Base-by-base conservation (phyloP, 2,888 invertebrate genomes). In the Mesorhabditis belari region DNA sequence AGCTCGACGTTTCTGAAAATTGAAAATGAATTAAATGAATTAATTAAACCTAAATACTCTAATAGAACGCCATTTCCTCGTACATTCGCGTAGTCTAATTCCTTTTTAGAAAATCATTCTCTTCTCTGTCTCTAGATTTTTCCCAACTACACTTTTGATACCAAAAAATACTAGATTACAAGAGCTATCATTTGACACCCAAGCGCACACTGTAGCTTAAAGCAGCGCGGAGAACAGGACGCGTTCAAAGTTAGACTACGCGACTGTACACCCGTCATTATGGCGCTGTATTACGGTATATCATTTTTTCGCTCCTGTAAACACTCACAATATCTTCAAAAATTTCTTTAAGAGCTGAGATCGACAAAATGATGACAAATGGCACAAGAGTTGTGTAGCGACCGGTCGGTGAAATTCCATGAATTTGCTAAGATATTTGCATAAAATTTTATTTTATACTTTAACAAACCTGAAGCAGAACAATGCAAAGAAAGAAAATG, bases 371-470 rank as follows among this genome's bases (percentile, higher is more conserved):
- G 83, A 95, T 92, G 76, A 95, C 87, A 75, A 99, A 88, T 68
- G 98, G 98, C 74, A 95, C 92, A 80, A 95, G 87, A 60, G 98
- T 99, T 66, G 98, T 99, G 85, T 91, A 99, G 60, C 95, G 87
- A 71, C 98, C 98, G 57, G 98, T 99, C 49, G 99, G 98, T 55
- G 95, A 96, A 67, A 99, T 96, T 85, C 93, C 94, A 25, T 96
- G 96, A 82, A 99, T 98, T 90, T 98, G 98, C 89, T 99, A 82
- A 3, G 70, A 57, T 65, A 68, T 63, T n/a, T 26, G 54, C 12
- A n/a, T 19, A 29, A 52, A 17, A 57, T 56, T 35, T 12, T 12
- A 26, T 6, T 17, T 12, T 25, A 56, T 17, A 56, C n/a, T 17
- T 5, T 56, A 17, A 58, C 35, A 54, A 23, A 88, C 88, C 86